These are phyloP conservation scores for Syrphus vitripennis DNA, from an alignment of 2,888 invertebrate species.

Conservation along the genomic window DNA sequence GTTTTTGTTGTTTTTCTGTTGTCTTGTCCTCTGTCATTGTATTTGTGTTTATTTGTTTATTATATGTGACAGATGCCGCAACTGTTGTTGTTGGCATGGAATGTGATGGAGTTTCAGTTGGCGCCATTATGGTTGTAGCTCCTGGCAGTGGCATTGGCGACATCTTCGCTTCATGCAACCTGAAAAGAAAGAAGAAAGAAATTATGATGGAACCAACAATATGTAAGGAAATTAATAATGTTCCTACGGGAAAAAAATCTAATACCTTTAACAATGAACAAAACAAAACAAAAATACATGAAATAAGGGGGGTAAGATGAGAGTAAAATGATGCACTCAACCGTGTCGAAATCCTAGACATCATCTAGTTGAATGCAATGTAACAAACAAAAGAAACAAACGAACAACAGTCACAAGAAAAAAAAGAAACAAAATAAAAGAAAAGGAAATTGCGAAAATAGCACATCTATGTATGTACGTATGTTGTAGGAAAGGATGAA, in stretches of 20 bases:
- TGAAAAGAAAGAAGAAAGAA: conserved; percentile 37
- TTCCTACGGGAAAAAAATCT: conserved; percentile 13
- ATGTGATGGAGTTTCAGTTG: conserved; percentile 70
- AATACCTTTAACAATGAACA: conserved; percentile 30
- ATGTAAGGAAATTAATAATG: conserved; percentile 68
- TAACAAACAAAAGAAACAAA: conserved; percentile 61
- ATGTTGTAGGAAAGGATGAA: conserved; percentile 14
- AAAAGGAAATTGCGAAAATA: conserved; percentile 55
- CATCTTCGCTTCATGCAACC: conserved; percentile 72
- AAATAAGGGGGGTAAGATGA: not conserved
- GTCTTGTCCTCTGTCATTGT: conserved; percentile 44
- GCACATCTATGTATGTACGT: not conserved
- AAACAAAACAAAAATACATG: not conserved
- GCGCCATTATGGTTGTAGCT: conserved; percentile 72
- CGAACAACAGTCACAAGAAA: not conserved
- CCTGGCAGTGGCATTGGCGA: conserved; percentile 72
- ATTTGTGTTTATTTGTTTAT: conserved; percentile 55
- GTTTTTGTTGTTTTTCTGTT: conserved; percentile 24
- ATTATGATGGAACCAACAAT: conserved; percentile 32
- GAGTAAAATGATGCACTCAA: conserved; percentile 55
- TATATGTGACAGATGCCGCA: conserved; percentile 62
- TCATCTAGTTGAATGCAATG: conserved; percentile 30
- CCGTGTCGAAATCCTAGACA: conserved; percentile 63
- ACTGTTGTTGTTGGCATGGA: conserved; percentile 70
- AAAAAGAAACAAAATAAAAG: conserved; percentile 38